phyloP scores from a whole-genome alignment of 2,113 vertebrate species.

The Cryptomyrus ogoouensis region DNA sequence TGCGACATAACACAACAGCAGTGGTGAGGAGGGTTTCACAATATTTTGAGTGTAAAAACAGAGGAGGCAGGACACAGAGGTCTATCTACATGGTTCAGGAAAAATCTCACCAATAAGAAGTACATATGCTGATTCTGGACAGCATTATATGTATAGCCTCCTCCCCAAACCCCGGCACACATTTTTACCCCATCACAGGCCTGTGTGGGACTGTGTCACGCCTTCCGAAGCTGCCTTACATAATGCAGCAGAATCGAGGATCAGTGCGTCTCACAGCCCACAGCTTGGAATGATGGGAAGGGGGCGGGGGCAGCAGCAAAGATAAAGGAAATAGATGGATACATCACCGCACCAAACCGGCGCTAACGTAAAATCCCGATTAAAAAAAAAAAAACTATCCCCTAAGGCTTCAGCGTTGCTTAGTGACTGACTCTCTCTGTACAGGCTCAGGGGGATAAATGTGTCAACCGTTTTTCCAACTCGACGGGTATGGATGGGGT shows the following conservation, averaged over 20 bases:
- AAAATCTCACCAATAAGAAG: neutral
- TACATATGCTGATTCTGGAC: neutral
- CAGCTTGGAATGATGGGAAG: neutral
- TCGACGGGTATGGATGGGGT: neutral
- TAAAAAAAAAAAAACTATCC: neutral
- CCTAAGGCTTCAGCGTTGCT: constrained; percentile 13
- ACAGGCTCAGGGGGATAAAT: neutral
- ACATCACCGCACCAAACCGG: neutral
- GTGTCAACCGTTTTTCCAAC: neutral
- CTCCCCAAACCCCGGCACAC: neutral
- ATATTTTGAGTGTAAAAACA: neutral
- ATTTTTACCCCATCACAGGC: neutral
- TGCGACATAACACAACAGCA: neutral
- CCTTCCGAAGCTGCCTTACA: neutral
- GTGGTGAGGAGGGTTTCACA: neutral
- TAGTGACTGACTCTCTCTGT: constrained; percentile 19
- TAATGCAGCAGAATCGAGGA: neutral
- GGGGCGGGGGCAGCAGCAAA: neutral
- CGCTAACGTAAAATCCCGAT: neutral
- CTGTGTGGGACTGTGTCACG: neutral
- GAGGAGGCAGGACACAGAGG: neutral
- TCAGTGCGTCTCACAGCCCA: neutral
- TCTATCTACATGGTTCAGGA: neutral
- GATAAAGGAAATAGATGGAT: neutral
- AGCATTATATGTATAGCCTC: neutral